Evolutionary conservation across 2,888 invertebrate species (phyloP), one percentile per base, ranked within the genome.

Genomic region (Latheticus oryzae): DNA sequence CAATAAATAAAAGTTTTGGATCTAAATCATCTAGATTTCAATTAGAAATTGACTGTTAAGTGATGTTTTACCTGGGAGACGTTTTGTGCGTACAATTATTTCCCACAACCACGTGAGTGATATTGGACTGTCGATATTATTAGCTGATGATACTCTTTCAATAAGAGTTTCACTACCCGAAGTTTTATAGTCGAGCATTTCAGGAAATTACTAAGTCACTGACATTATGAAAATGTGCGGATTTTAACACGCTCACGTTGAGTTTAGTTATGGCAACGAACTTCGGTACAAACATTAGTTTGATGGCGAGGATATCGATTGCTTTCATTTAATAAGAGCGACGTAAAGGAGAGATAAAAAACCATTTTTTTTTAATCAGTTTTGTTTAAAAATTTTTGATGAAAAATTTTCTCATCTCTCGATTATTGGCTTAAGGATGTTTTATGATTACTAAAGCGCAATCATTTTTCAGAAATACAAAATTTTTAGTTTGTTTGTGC

Each of bases 81-180:
- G 84, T 54, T 86, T 85, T 57, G 89, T 89, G 58, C 90, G 83
- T 33, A 90, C 84, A 66, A 91, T 87, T 73, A 90, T 85, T 78
- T 92, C 91, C 92, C 92, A 92, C 4, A 92, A 79, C 42, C 90
- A 88, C 33, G 91, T 91, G 57, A 92, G 82, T 62, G 75, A 75
- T 83, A 86, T 66, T 56, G 69, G 67, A 15, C 64, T 64, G 48
- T 68, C 66, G 9, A 40, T 24, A 40, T n/a, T n/a, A n/a, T 38
- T 55, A 5, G 53, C 48, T 8, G 60, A 43, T 4, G 60, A 12
- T 1, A 33, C 48, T 13, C 48, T 26, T 11, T 52, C 47, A 3
- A 58, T 23, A 24, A 54, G 53, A 1, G 48, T 28, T 26, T 58
- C 53, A 42, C 48, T 58, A 16, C 28, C 37, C 12, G 53, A 26